Base-by-base conservation (phyloP, 2,888 invertebrate species). In the Cryptocheilus praepositus region DNA sequence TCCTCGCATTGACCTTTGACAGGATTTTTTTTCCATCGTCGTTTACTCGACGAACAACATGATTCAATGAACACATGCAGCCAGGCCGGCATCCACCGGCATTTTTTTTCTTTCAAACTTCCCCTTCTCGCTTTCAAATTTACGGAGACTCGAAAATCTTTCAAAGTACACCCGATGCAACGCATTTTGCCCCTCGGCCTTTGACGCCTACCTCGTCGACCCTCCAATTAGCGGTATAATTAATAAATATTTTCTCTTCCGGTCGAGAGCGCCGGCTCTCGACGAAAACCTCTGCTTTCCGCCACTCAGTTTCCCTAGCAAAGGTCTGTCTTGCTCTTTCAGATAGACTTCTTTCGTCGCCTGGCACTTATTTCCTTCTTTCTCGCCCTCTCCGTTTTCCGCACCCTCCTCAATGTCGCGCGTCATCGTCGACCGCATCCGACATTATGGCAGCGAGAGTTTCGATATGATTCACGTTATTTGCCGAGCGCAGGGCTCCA, bases 381-480 rank as follows among this genome's bases (percentile, higher is more conserved):
- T 43, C 52, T 52, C 45, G 55, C 28, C 44, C 65, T 52, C 58
- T 55, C 54, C 45, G 60, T 52, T 58, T 49, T 59, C 65, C 25
- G 52, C 61, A 28, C 51, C 21, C 51, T 11, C 55, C 28, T 56
- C 58, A 44, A 2, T 43, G 60, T 25, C 25, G 51, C 60, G 36
- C 28, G 43, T 45, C 51, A 25, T 25, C 25, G 46, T 56, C 66
- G 55, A 73, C 55, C 36, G 3, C 11, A 36, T 36, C 36, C 63
- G 67, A 54, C 71, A 65, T 71, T 71, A 70, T 63, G 44, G 58
- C 62, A 61, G 53, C 61, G 59, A 63, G 64, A 70, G 54, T 72
- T 73, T 65, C 67, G 67, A 75, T 74, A 76, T 85, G 85, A 86
- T 83, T 86, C 86, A 86, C 82, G 66, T 74, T 81, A 81, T 84